Conservation (phyloP, 2,113 vertebrate species). For the Leuciscus idus region DNA sequence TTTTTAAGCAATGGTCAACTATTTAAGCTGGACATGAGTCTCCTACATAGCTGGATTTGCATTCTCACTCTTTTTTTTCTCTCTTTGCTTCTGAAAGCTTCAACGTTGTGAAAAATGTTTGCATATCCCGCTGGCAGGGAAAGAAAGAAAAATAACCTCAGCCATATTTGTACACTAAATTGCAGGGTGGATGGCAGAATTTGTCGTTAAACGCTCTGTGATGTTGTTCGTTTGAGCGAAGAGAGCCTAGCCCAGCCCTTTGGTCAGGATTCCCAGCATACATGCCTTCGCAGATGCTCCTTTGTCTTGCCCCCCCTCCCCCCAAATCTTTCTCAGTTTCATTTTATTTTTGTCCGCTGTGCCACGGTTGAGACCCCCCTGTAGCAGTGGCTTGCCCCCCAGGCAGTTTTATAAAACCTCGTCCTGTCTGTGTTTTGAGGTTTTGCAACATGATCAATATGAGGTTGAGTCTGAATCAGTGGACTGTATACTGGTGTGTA, state of each 20-base stretch:
- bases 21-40: conserved; percentile 43
- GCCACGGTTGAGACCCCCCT: conserved; percentile 10
- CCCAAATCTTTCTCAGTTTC: background rate
- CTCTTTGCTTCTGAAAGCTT: background rate
- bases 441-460: conserved; percentile 25
- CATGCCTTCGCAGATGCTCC: conserved; percentile 39
- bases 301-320: background rate
- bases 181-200: conserved; percentile 62
- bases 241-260: conserved; percentile 52
- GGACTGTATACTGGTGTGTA: background rate
- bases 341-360: conserved; percentile 11
- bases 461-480: background rate
- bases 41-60: conserved; percentile 35
- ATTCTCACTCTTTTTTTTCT: background rate
- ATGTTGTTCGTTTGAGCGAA: conserved; percentile 50
- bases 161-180: conserved; percentile 61
- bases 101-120: conserved; percentile 50
- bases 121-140: conserved; percentile 57
- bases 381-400: conserved; percentile 34
- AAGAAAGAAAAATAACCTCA: conserved; percentile 64
- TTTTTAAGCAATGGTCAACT: conserved; percentile 43
- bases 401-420: conserved; percentile 31
- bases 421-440: background rate
- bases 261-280: conserved; percentile 65
- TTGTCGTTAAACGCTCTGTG: conserved; percentile 51